Evolutionary conservation across 2,113 vertebrate species (phyloP), one percentile per base, ranked within the genome.

Genomic region (Notarius quadriscutis): DNA sequence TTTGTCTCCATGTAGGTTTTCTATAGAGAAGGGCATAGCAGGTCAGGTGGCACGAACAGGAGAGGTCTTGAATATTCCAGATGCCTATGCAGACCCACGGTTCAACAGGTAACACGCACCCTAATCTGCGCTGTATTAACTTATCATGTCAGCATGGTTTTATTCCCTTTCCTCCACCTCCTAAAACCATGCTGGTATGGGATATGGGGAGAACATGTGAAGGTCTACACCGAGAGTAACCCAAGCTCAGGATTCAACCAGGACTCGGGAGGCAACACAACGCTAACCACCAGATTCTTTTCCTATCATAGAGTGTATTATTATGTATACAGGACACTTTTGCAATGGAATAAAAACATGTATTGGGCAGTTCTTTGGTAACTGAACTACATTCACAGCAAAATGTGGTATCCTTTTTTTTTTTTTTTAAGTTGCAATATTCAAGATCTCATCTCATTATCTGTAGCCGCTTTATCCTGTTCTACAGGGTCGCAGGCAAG

Each of bases 11-110:
- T 93, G 14, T 89, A 99, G 98, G 95, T 99, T 99, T 96, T 99
- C 98, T 86, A 99, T 99, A 93, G 98, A 99, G 84, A 99, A 99
- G 94, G 98, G 98, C 91, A 99, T 99, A 89, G 98, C 98, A 86
- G 98, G 98, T 75, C 98, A 99, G 91, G 98, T 99, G 87, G 98
- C 98, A 88, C 96, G 95, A 93, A 99, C 98, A 41, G 98, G 98
- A 90, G 98, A 99, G 93, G 97, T 99, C 89, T 95, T 99, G 92
- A 99, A 99, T 93, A 99, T 99, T 92, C 97, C 98, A 85, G 98
- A 99, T 90, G 98, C 98, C 95, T 99, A 99, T 92, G 98, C 98
- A 93, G 98, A 99, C 92, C 98, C 98, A 25, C 97, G 98, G 92
- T 99, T 99, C 92, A 99, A 99, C 96, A 97, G 98, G 98, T 99